Percentiles rank a stretch among this genome's conserved stretches.
Evolutionary conservation across 2,113 vertebrate species (phyloP).

Genomic region (Calypte anna): DNA sequence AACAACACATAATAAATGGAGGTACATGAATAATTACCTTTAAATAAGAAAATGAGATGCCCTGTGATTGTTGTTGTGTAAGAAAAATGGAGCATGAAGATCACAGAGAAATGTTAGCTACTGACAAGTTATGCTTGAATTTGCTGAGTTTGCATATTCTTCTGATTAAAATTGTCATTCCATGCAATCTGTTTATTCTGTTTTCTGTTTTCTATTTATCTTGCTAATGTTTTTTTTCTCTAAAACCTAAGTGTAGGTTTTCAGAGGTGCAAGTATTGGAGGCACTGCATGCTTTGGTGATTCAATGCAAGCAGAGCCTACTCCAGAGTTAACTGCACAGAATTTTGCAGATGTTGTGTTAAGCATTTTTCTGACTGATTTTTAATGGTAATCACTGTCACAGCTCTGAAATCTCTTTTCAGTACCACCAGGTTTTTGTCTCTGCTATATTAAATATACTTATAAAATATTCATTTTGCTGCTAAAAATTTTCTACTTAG

Average conservation of each 20-base stretch:
- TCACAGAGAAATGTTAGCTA: not conserved
- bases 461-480: not conserved
- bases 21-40: not conserved
- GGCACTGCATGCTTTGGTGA: not conserved
- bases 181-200: not conserved
- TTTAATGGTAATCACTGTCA: not conserved
- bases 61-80: not conserved
- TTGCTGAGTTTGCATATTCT: conserved; percentile 16
- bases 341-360: fast-evolving
- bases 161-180: conserved; percentile 9
- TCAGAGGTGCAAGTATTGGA: not conserved
- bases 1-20: not conserved
- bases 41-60: not conserved
- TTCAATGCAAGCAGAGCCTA: not conserved
- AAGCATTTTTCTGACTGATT: not conserved
- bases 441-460: not conserved
- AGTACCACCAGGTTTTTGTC: not conserved
- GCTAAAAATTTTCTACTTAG: not conserved
- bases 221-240: not conserved
- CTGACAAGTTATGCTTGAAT: not conserved
- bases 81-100: not conserved
- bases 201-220: conserved; percentile 24
- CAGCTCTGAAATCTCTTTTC: not conserved
- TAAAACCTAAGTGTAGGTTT: not conserved
- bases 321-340: not conserved